Evolutionary conservation across 2,888 invertebrate species (phyloP).

Genomic region (Exocentrus adspersus): DNA sequence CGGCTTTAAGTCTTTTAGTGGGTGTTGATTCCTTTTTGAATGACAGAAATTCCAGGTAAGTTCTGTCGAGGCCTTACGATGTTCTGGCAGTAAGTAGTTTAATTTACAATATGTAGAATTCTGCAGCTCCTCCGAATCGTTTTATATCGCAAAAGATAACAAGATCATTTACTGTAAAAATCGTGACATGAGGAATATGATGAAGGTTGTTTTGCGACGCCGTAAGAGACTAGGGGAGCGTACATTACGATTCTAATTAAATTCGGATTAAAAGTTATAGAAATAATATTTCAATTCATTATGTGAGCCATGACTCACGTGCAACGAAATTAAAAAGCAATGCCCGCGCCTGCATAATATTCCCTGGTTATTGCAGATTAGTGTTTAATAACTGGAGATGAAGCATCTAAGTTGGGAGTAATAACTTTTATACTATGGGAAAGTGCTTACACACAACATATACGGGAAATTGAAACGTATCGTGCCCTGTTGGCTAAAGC

Average conservation of each 20-base stretch:
- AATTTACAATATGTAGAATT: no score
- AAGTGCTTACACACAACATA: constrained; percentile 19
- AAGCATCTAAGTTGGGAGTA: constrained; percentile 43
- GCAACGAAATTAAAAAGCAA: constrained; percentile 31
- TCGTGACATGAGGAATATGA: no score
- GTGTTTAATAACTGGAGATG: constrained; percentile 54
- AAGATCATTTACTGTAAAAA: no score
- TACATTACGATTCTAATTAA: constrained; percentile 15
- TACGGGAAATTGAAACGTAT: constrained; percentile 20
- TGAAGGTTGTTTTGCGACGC: no score
- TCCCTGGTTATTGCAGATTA: constrained; percentile 56
- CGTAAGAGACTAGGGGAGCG: no score
- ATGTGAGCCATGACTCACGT: not conserved
- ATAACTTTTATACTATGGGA: constrained; percentile 42
- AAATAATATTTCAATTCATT: constrained; percentile 24
- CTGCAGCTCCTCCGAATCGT: no score
- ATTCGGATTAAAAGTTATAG: constrained; percentile 26
- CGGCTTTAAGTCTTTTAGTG: no score
- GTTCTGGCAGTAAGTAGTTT: no score
- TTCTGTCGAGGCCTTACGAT: no score
- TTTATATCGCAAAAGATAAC: no score
- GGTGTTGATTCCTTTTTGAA: no score
- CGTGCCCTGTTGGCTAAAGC: constrained; percentile 8
- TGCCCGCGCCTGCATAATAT: constrained; percentile 40
- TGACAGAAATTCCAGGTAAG: no score